Evolutionary conservation across 2,113 vertebrate genomes (phyloP).

Genomic region (Ochotona princeps): DNA sequence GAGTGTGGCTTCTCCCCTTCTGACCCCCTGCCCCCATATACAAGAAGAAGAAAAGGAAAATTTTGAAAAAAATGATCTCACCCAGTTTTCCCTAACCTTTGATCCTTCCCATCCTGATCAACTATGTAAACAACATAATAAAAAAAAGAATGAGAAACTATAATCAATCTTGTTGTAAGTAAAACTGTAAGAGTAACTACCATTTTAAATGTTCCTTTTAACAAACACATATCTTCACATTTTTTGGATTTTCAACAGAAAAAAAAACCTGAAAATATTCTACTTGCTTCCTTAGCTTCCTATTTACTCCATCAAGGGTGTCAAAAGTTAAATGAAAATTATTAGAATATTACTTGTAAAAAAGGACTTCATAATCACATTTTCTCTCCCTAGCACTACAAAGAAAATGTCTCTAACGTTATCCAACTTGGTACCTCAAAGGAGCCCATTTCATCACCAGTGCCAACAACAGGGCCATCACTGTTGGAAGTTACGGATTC

Average conservation of each 20-base stretch:
- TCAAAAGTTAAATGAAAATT: not conserved
- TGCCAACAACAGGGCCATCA: no score
- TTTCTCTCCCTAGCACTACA: not conserved
- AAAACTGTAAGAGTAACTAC: conserved; percentile 24
- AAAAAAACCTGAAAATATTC: not conserved
- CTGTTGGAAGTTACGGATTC: not conserved
- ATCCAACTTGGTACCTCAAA: not conserved
- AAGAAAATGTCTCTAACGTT: not conserved
- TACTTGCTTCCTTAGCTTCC: not conserved
- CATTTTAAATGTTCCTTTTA: not conserved
- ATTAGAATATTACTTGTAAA: no score
- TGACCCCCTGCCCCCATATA: no score
- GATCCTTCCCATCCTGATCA: no score
- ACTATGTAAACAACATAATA: no score
- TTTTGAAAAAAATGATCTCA: no score
- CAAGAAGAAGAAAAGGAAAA: no score
- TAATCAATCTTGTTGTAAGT: conserved; percentile 35
- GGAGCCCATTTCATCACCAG: not conserved
- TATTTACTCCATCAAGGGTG: not conserved
- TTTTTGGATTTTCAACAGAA: not conserved
- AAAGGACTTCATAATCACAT: no score
- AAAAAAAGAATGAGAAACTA: not conserved
- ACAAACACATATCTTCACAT: not conserved
- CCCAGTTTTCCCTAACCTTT: no score
- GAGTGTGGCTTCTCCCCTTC: no score